phyloP scores from a whole-genome alignment of 1,140 invertebrate genomes.

The Protaetia brevitarsis region DNA sequence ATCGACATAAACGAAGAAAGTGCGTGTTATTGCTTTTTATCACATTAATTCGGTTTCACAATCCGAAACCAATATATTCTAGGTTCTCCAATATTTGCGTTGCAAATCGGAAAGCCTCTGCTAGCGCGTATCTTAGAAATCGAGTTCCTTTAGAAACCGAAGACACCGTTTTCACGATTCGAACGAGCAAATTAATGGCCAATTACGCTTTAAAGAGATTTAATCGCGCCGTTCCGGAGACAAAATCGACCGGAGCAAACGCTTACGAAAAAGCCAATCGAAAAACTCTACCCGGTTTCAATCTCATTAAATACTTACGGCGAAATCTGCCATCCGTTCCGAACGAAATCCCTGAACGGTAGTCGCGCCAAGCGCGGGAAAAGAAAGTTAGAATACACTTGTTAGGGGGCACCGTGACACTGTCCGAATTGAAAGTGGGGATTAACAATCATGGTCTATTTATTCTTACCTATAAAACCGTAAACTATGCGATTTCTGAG shows the following conservation, averaged over 20 bases:
- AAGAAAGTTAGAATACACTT: conserved; percentile 1
- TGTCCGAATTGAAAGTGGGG: conserved; percentile 3
- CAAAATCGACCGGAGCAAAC: background rate
- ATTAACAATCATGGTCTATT: background rate
- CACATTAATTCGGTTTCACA: no score
- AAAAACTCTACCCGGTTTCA: conserved; percentile 2
- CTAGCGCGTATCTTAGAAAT: background rate
- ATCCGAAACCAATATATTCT: no score
- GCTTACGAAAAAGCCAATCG: background rate
- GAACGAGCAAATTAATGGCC: background rate
- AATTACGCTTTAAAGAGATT: background rate
- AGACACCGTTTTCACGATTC: background rate
- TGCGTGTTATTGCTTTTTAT: no score
- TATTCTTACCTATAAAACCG: conserved; percentile 5
- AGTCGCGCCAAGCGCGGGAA: background rate
- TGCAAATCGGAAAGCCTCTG: no score
- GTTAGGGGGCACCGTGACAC: background rate
- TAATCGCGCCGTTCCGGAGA: background rate
- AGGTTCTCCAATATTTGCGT: no score
- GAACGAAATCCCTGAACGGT: background rate
- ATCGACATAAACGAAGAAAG: no score
- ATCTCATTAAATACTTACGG: background rate
- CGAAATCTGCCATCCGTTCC: background rate
- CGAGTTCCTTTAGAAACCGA: background rate
- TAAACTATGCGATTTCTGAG: background rate